phyloP scores from a whole-genome alignment of 2,113 vertebrate species.

The Onychorhynchus coronatus region DNA sequence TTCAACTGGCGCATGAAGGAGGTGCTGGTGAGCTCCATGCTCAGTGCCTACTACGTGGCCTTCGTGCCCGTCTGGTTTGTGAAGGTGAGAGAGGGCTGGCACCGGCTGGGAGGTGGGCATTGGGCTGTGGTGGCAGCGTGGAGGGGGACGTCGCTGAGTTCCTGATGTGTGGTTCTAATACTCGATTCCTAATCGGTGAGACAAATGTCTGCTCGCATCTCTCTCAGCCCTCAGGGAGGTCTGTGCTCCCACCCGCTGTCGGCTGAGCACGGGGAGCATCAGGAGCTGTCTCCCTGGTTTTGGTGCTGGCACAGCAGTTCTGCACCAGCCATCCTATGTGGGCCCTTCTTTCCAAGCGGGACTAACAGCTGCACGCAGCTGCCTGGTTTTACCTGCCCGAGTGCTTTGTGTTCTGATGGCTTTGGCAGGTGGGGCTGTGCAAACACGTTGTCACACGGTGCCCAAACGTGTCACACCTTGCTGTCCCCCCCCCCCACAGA shows the following conservation, averaged over 20 bases:
- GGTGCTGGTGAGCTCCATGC: conserved; percentile 97
- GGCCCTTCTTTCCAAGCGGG: neutral
- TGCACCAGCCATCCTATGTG: fast-evolving
- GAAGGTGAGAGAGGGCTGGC: conserved; percentile 80
- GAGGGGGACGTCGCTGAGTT: neutral
- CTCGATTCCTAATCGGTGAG: neutral
- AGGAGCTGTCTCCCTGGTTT: fast-evolving
- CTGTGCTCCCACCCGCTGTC: neutral
- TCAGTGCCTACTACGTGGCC: conserved; percentile 97
- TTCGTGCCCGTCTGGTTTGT: conserved; percentile 98
- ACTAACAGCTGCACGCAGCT: neutral
- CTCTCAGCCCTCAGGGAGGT: neutral
- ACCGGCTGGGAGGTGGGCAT: neutral
- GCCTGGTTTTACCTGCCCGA: fast-evolving
- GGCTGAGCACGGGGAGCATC: neutral
- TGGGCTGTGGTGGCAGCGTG: fast-evolving
- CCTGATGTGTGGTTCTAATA: fast-evolving
- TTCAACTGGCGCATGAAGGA: conserved; percentile 99
- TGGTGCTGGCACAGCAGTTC: neutral
- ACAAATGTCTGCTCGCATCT: fast-evolving
- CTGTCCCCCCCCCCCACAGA: conserved; percentile 72
- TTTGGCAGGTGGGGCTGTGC: neutral
- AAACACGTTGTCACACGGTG: fast-evolving
- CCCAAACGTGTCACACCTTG: neutral
- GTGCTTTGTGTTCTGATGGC: neutral